Conservation (phyloP, 2,113 vertebrate species). For the Anser cygnoides region DNA sequence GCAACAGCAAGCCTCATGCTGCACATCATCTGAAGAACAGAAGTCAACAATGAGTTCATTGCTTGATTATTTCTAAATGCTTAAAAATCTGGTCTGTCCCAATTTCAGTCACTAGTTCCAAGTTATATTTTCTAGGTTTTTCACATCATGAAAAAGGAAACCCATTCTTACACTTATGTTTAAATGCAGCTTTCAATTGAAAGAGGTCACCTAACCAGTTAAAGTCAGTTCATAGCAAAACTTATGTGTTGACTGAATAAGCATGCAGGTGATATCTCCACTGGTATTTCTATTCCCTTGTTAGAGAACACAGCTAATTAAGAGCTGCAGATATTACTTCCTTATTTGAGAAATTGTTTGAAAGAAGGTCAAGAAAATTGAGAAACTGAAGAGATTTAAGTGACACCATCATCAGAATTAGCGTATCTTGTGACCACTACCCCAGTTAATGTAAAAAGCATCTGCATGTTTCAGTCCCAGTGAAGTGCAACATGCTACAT, state of each 20-base stretch:
- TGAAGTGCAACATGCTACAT: slow-evolving; percentile 77
- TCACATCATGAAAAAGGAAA: neutral
- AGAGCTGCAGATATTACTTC: neutral
- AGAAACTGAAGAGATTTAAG: neutral
- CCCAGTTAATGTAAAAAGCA: neutral
- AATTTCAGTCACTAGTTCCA: neutral
- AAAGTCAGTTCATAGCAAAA: slow-evolving; percentile 45
- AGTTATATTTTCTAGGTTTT: neutral
- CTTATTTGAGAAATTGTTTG: neutral
- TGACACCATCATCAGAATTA: neutral
- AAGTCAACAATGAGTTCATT: neutral
- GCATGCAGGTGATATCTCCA: neutral
- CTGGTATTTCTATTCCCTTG: neutral
- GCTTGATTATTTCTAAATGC: neutral
- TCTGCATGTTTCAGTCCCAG: neutral
- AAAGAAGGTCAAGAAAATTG: neutral
- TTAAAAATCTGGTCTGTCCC: neutral
- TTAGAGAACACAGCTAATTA: slow-evolving; percentile 1
- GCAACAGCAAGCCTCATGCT: neutral
- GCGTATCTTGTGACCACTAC: neutral
- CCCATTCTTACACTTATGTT: neutral
- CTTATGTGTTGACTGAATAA: neutral
- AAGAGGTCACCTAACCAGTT: neutral
- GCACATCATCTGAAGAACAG: neutral
- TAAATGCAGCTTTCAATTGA: neutral